Evolutionary conservation across 2,113 vertebrate genomes (phyloP), one percentile per base, ranked within the genome.

Genomic region (Phaethornis superciliosus): DNA sequence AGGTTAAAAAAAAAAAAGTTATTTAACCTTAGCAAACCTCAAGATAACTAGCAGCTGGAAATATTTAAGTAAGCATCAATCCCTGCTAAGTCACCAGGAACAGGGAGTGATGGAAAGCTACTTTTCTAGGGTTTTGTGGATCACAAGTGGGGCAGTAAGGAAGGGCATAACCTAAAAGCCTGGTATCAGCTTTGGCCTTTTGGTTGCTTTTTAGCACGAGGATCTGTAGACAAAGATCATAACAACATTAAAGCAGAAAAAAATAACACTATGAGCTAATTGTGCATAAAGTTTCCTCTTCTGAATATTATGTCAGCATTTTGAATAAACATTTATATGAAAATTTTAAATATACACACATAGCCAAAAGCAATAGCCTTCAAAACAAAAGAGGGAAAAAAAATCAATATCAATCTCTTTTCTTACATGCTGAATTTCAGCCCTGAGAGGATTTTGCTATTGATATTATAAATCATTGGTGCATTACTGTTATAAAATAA

Each of bases 181-280:
- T 0, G 0, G 10, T n/a, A 0, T 47, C 18, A 49, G 20, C 9
- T 5, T 2, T 17, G 20, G 10, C 52, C 24, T 47, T 75, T 23
- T 13, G 55, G 10, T 33, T 54, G 15, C 9, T 67, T 85, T 47
- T 70, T 60, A 74, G 24, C 30, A 8, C 72, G 60, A 21, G 32
- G 16, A 30, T 12, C 33, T 79, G 12, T 46, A 32, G 58, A 68
- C 26, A 65, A 51, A 47, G 69, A 37, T 44, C 2, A 1, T 72
- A 82, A 67, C 37, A 75, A 59, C 0, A 0, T 8, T 33, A 63
- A 67, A 12, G 12, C 3, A 1, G 62, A 67, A 84, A 42, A 68
- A 47, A 84, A 49, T 52, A 78, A 35, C 17, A 4, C 7, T 26
- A 6, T 44, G 15, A 91, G 10, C 40, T 87, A 77, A 82, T 40